Percentiles rank a stretch among this genome's conserved stretches.
These are phyloP conservation scores for Synanthedon vespiformis DNA, from an alignment of 2,888 invertebrate species.

Conservation along the genomic window DNA sequence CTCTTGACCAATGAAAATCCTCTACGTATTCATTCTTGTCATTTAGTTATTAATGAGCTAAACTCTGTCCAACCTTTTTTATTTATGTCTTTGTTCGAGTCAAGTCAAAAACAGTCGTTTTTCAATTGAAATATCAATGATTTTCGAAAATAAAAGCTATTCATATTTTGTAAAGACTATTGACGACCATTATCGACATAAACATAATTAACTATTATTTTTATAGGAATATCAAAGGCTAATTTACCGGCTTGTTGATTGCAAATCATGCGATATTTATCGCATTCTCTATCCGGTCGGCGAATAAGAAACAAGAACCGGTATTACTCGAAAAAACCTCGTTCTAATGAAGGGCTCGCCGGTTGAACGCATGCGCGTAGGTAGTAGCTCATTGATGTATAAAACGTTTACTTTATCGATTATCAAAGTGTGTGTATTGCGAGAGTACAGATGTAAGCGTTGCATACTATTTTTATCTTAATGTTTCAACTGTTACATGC, in stretches of 20 bases:
- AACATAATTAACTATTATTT: too few species aligned
- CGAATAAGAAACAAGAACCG: conserved; percentile 32
- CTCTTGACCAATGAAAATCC: too few species aligned
- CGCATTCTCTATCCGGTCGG: conserved; percentile 31
- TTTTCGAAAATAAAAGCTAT: too few species aligned
- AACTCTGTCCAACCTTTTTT: too few species aligned
- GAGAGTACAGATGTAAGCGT: conserved; percentile 24
- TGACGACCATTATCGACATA: too few species aligned
- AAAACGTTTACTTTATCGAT: conserved; percentile 39
- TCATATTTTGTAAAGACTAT: too few species aligned
- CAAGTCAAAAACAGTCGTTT: too few species aligned
- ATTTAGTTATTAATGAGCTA: too few species aligned
- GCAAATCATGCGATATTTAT: neutral
- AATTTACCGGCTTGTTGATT: conserved; percentile 25
- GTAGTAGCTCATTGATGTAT: conserved; percentile 28
- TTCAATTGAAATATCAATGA: too few species aligned
- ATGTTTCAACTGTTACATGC: conserved; percentile 27
- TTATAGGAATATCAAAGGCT: conserved; percentile 37
- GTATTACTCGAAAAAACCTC: conserved; percentile 17
- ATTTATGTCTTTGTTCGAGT: too few species aligned
- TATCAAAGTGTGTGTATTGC: conserved; percentile 31
- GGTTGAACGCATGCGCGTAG: conserved; percentile 14
- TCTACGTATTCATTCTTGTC: too few species aligned
- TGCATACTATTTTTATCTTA: conserved; percentile 22
- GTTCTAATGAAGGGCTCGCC: conserved; percentile 26